Conservation (phyloP, 2,113 vertebrate species). For the Peromyscus californicus region DNA sequence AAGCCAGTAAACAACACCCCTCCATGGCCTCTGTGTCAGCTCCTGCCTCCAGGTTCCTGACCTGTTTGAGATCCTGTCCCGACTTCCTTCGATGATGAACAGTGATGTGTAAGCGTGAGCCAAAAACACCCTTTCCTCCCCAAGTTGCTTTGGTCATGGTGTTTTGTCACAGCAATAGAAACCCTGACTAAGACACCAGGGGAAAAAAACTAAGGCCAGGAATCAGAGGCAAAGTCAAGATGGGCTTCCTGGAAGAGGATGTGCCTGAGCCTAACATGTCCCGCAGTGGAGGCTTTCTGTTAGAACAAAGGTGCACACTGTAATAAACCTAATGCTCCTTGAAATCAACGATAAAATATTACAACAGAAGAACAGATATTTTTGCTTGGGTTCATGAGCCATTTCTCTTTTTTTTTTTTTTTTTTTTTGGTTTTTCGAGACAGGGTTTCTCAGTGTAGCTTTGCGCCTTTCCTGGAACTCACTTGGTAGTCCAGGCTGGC, state of each 20-base stretch:
- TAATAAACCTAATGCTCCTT: slow-evolving; percentile 26
- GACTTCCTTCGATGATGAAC: not conserved
- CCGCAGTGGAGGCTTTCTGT: not conserved
- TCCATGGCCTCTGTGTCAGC: not conserved
- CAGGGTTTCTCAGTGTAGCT: no score
- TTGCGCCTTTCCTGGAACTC: no score
- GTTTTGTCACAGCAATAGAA: not conserved
- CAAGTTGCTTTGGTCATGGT: not conserved
- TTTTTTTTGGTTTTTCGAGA: no score
- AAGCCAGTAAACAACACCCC: not conserved
- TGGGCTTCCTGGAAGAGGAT: slow-evolving; percentile 47
- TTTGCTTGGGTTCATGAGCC: not conserved
- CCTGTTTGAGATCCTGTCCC: not conserved
- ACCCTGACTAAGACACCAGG: not conserved
- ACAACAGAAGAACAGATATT: not conserved
- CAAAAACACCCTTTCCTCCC: not conserved
- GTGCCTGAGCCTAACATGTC: not conserved
- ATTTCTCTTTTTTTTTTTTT: slow-evolving; percentile 64
- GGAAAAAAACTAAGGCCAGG: not conserved
- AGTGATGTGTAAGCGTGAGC: not conserved
- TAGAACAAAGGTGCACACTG: not conserved
- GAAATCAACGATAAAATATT: slow-evolving; percentile 8
- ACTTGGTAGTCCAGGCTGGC: no score
- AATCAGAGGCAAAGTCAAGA: not conserved
- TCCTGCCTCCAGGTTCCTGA: not conserved